Conservation (phyloP, 2,797 vertebrate genomes). For the Podarcis siculus region DNA sequence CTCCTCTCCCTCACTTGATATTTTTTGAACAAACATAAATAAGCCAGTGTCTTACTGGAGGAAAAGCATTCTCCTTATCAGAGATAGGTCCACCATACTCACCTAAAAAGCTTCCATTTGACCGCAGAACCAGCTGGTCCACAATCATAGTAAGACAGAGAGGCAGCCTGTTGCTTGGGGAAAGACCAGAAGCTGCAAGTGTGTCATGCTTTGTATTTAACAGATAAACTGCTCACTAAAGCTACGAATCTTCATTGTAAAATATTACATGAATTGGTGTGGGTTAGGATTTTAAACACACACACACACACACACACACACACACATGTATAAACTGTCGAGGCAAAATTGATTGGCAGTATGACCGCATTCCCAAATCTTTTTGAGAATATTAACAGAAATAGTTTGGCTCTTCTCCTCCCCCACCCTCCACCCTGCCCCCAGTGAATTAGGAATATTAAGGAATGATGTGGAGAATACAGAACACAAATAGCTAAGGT, state of each 20-base stretch:
- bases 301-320: too few relatives aligned
- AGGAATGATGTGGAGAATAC: neutral
- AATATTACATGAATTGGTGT: neutral
- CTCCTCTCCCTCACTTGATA: conserved; percentile 11
- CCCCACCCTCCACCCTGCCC: too few relatives aligned
- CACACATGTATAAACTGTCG: neutral
- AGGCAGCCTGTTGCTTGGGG: neutral
- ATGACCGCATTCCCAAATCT: neutral
- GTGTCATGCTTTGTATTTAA: neutral
- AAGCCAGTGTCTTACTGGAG: conserved; percentile 48
- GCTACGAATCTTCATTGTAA: neutral
- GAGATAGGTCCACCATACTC: neutral
- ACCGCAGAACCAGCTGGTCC: neutral
- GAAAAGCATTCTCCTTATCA: conserved; percentile 29
- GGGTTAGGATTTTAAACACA: neutral
- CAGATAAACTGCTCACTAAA: neutral
- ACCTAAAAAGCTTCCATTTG: too few relatives aligned
- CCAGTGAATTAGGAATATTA: neutral
- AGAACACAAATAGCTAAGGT: neutral
- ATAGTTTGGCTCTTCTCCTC: neutral
- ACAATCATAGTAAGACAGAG: neutral
- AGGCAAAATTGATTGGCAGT: neutral
- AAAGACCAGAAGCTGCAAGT: neutral
- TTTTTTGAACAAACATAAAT: conserved; percentile 24
- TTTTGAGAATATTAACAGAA: neutral